phyloP scores from a whole-genome alignment of 2,888 invertebrate genomes.

The Bellardia bayeri region DNA sequence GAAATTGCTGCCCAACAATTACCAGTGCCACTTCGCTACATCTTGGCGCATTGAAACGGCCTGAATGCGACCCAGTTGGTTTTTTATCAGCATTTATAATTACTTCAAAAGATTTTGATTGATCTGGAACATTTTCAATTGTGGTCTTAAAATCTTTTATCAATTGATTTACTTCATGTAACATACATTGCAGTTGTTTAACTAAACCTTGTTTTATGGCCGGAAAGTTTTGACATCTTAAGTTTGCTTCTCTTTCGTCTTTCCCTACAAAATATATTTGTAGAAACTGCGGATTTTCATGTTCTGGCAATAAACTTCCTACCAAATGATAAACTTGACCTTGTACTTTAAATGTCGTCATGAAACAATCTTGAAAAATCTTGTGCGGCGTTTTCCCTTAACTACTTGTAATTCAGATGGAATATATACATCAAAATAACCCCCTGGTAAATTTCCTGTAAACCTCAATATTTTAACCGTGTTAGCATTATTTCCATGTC shows the following conservation, averaged over 20 bases:
- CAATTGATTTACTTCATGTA: slow-evolving; percentile 10
- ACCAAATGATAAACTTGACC: slow-evolving; percentile 15
- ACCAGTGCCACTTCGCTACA: slow-evolving; percentile 30
- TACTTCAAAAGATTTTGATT: background rate
- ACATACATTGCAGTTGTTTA: background rate
- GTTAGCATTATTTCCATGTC: too few relatives aligned
- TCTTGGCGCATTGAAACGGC: slow-evolving; percentile 24
- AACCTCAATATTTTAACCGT: too few relatives aligned
- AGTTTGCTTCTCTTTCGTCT: background rate
- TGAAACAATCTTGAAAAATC: background rate
- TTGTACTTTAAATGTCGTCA: background rate
- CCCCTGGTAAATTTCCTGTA: too few relatives aligned
- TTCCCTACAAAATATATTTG: slow-evolving; percentile 45
- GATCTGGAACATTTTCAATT: slow-evolving; percentile 3
- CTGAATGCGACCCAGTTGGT: background rate
- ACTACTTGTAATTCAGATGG: too few relatives aligned
- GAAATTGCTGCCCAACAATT: slow-evolving; percentile 16
- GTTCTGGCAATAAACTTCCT: slow-evolving; percentile 1
- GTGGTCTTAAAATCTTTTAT: slow-evolving; percentile 16
- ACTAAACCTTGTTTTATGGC: background rate
- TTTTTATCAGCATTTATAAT: slow-evolving; percentile 17
- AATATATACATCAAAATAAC: background rate
- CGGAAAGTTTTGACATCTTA: slow-evolving; percentile 6
- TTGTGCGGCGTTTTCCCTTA: too few relatives aligned
- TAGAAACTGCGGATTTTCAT: slow-evolving; percentile 5